These are phyloP conservation scores for Campoletis raptor DNA, from an alignment of 2,888 invertebrate species.

Conservation along the genomic window DNA sequence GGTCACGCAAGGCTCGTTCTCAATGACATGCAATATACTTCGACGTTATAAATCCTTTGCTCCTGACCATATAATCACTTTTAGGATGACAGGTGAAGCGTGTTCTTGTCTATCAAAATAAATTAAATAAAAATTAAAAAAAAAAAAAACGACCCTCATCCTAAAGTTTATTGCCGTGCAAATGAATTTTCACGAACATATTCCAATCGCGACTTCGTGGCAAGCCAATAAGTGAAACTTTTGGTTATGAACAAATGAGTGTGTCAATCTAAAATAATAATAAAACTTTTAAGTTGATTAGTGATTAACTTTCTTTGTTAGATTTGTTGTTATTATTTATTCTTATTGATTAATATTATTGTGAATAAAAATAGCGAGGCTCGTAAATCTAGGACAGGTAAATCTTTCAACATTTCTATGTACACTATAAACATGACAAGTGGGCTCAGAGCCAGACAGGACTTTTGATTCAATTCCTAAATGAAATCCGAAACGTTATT, in stretches of 20 bases:
- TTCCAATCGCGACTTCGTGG: background rate
- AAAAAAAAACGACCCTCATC: background rate
- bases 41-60: conserved; percentile 34
- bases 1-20: conserved; percentile 59
- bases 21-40: conserved; percentile 61
- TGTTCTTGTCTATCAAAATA: no score
- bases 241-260: conserved; percentile 5
- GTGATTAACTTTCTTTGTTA: background rate
- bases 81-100: conserved; percentile 19
- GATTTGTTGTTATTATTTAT: background rate
- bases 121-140: no score
- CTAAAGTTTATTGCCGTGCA: background rate
- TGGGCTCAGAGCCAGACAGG: conserved; percentile 36
- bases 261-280: background rate
- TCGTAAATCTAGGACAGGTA: conserved; percentile 36
- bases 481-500: conserved; percentile 38
- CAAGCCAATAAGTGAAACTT: background rate
- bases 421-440: conserved; percentile 18
- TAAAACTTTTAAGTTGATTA: background rate
- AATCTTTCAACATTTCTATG: conserved; percentile 1
- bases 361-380: background rate
- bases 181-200: background rate
- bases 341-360: conserved; percentile 12
- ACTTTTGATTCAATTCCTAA: conserved; percentile 45
- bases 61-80: conserved; percentile 25